phyloP scores from a whole-genome alignment of 2,888 invertebrate genomes.

The Nephrotoma appendiculata region DNA sequence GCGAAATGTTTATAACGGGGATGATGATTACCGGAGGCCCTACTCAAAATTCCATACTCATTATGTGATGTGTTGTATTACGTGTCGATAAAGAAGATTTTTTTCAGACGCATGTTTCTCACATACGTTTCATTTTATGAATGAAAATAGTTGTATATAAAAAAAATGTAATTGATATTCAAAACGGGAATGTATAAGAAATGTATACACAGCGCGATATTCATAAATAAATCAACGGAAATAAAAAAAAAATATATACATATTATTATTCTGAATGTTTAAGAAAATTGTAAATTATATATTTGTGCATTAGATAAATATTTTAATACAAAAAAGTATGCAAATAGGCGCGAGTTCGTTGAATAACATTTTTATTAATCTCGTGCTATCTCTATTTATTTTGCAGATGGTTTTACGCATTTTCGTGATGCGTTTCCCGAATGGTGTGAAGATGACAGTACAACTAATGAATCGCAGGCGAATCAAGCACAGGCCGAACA shows the following conservation, averaged over 20 bases:
- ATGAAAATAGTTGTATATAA: neutral
- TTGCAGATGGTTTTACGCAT: constrained; percentile 71
- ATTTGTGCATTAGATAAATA: neutral
- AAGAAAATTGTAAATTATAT: constrained; percentile 14
- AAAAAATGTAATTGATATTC: neutral
- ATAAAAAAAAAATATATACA: neutral
- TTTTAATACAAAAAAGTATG: constrained; percentile 14
- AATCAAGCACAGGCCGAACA: constrained; percentile 38
- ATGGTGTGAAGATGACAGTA: constrained; percentile 73
- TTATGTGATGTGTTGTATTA: neutral
- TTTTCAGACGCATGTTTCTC: neutral
- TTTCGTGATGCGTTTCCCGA: constrained; percentile 78
- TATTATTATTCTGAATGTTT: neutral
- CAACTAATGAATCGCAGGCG: constrained; percentile 45
- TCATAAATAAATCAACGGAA: neutral
- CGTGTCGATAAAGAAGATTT: neutral
- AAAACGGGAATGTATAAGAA: neutral
- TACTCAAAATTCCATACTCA: neutral
- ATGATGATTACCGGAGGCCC: neutral
- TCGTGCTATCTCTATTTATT: constrained; percentile 16
- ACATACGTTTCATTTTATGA: neutral
- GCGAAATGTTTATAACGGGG: neutral
- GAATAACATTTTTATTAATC: constrained; percentile 7
- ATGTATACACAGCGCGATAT: neutral
- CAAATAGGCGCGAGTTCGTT: constrained; percentile 14